Base-by-base conservation (phyloP, 1,140 invertebrate genomes). In the Bicyclus anynana region DNA sequence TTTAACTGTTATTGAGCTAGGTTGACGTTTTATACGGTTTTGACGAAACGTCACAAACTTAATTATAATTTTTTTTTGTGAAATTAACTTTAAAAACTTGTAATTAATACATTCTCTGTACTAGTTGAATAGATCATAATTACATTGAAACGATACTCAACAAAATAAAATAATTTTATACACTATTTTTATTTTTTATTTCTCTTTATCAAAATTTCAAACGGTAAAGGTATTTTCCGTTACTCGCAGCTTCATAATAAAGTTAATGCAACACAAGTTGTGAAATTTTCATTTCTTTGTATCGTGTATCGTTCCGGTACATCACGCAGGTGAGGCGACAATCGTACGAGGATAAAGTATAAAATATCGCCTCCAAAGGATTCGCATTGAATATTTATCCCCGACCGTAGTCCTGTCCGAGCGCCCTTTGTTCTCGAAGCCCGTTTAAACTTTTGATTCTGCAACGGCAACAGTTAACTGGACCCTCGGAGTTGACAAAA, bases 401-500 rank as follows among this genome's bases (percentile, higher is more conserved):
- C 74, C 66, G 67, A 62, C 72, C 75, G 76, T 67, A 71, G 74
- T 73, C 62, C 69, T 75, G 79, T 83, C 81, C 81, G 74, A 80
- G 56, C 73, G 67, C 65, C 79, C 80, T 86, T 88, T 88, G 83
- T 88, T 88, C 82, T 81, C 80, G 67, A 65, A 76, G 82, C 70
- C 81, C 85, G 85, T 88, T 88, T 88, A 88, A 88, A 88, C 85
- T 88, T 88, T 88, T 86, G 79, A 88, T 88, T 86, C 83, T 84
- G 85, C 85, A 84, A 82, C 81, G 80, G 75, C 78, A 79, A 85
- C 77, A 86, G 69, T 84, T 72, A 83, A 85, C 79, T 83, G 83
- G 83, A 86, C 85, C 85, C 83, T 84, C 67, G 54, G 58, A 75
- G 76, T 82, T 66, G 67, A 72, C 64, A 61, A 77, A 79, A 72